A percentile compares a stretch with the other conserved stretches of the same genome.
Conservation (phyloP, 2,797 vertebrate genomes). For the Lepus townsendii region DNA sequence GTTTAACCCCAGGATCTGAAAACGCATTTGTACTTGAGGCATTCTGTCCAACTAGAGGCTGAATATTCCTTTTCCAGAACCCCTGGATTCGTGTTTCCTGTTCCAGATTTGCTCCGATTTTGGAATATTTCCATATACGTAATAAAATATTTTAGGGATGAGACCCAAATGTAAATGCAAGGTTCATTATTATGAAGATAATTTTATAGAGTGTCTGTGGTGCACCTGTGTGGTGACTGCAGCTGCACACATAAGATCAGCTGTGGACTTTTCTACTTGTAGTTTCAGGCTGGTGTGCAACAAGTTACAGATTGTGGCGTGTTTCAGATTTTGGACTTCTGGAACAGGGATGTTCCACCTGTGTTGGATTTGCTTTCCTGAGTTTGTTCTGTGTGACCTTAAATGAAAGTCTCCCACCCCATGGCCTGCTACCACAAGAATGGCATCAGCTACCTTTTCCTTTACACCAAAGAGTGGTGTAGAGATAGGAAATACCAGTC, state of each 20-base stretch:
- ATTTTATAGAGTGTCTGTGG: neutral
- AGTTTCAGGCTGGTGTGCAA: neutral
- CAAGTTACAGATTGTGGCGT: neutral
- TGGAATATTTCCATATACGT: neutral
- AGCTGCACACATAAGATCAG: neutral
- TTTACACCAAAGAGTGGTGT: neutral
- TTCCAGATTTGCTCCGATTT: neutral
- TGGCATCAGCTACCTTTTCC: neutral
- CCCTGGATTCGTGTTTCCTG: neutral
- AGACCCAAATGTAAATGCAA: neutral
- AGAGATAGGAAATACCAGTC: neutral
- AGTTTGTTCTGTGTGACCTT: neutral
- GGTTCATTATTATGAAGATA: neutral
- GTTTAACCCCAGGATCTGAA: neutral
- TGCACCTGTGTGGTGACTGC: neutral
- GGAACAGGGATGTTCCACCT: neutral
- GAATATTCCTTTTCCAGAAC: neutral
- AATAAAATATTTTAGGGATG: neutral
- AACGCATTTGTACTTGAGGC: neutral
- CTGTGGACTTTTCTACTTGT: neutral
- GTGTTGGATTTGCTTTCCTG: neutral
- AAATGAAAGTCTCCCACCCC: neutral
- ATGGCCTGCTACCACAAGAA: neutral
- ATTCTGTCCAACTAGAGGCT: neutral
- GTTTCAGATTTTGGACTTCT: neutral